These are phyloP conservation scores for Lethrus apterus DNA, from an alignment of 1,140 invertebrate genomes.

Conservation along the genomic window DNA sequence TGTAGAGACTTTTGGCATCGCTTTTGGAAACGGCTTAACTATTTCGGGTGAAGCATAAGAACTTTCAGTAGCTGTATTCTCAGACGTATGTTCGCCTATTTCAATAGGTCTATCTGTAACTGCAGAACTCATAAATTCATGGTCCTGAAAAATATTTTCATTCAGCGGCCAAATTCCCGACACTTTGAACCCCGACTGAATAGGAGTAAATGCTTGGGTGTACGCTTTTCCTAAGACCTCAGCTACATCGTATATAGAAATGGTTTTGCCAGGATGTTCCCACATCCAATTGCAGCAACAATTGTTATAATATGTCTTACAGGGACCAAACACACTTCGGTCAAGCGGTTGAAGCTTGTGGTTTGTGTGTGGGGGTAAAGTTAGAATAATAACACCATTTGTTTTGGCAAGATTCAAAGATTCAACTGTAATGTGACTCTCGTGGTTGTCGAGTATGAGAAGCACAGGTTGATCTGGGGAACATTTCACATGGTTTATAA, in stretches of 20 bases:
- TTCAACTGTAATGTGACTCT: conserved; percentile 18
- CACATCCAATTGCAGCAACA: conserved; percentile 27
- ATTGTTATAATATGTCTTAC: conserved; percentile 16
- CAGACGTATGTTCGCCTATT: no score
- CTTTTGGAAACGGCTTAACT: no score
- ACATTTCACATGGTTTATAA: conserved; percentile 33
- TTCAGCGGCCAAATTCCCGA: conserved; percentile 19
- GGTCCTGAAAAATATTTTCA: conserved; percentile 19
- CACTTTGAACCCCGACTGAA: conserved; percentile 13
- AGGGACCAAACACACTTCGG: conserved; percentile 6
- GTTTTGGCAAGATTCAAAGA: conserved; percentile 23
- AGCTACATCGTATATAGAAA: conserved; percentile 32
- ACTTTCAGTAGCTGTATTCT: no score
- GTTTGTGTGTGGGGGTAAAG: conserved; percentile 34
- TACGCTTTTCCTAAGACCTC: conserved; percentile 22
- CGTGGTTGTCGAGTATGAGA: conserved; percentile 19
- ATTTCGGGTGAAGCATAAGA: no score
- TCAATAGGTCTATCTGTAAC: conserved; percentile 7
- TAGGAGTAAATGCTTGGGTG: conserved; percentile 16
- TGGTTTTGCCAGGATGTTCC: conserved; percentile 26
- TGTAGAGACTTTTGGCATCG: no score
- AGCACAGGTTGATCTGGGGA: conserved; percentile 35
- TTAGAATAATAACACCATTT: conserved; percentile 25
- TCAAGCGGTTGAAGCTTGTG: conserved; percentile 40
- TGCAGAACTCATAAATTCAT: conserved; percentile 19